These are phyloP conservation scores for Drosophila neutralis DNA, from an alignment of 2,888 invertebrate genomes.

Conservation along the genomic window DNA sequence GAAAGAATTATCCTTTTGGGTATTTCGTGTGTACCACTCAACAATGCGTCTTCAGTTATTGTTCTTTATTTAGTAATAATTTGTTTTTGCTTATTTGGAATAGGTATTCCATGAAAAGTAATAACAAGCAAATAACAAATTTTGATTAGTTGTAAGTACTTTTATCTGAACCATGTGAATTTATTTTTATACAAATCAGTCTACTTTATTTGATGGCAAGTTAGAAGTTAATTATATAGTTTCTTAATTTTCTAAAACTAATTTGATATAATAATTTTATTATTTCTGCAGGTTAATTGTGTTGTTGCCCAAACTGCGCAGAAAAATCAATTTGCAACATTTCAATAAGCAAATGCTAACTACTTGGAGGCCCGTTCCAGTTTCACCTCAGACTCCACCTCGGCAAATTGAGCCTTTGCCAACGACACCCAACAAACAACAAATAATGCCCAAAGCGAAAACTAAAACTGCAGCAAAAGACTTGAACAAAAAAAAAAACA, in stretches of 20 bases:
- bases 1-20: background rate
- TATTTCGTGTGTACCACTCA: background rate
- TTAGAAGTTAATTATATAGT: background rate
- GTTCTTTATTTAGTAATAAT: background rate
- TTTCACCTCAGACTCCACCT: conserved; percentile 19
- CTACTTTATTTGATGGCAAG: background rate
- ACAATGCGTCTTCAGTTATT: background rate
- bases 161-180: background rate
- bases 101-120: background rate
- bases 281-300: conserved; percentile 21
- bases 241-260: background rate
- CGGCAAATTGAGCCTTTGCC: conserved; percentile 58
- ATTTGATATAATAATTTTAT: background rate
- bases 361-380: conserved; percentile 32
- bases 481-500: conserved; percentile 8
- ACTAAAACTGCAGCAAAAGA: conserved; percentile 27
- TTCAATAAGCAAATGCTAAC: conserved; percentile 72
- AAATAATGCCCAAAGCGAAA: conserved; percentile 52
- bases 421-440: conserved; percentile 72
- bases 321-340: conserved; percentile 66
- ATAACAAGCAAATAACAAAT: too few species aligned
- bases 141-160: background rate
- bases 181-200: background rate
- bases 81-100: background rate
- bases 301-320: conserved; percentile 26